phyloP scores from a whole-genome alignment of 2,888 invertebrate genomes.

The Sphinx pinastri region DNA sequence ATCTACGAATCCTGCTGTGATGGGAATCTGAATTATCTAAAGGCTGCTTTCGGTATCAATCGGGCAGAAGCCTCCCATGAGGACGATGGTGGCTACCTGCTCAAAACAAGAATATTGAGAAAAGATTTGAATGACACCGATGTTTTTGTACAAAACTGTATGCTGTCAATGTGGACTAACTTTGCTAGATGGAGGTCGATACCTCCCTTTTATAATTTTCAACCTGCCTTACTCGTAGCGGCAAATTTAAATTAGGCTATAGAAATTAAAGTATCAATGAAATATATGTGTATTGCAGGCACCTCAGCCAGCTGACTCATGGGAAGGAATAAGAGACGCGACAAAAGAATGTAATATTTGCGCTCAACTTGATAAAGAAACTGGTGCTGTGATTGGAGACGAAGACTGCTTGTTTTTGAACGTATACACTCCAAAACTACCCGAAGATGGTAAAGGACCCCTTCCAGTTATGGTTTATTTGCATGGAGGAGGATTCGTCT shows the following conservation, averaged over 20 bases:
- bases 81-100: conserved; percentile 85
- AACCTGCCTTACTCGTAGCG: too few species aligned
- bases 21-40: conserved; percentile 80
- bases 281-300: conserved; percentile 51
- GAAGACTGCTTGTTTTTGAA: conserved; percentile 88
- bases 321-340: conserved; percentile 86
- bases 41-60: conserved; percentile 67
- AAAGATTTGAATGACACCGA: conserved; percentile 56
- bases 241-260: too few species aligned
- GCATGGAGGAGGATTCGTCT: conserved; percentile 77
- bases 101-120: conserved; percentile 61
- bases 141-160: conserved; percentile 63
- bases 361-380: conserved; percentile 84
- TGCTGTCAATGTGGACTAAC: conserved; percentile 85
- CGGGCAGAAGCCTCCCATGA: conserved; percentile 83
- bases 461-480: conserved; percentile 77
- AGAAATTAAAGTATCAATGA: too few species aligned
- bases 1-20: conserved; percentile 84
- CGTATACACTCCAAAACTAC: conserved; percentile 85
- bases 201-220: too few species aligned
- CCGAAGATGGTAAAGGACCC: conserved; percentile 38
- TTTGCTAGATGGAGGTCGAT: conserved; percentile 86
- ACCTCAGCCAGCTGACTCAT: conserved; percentile 69
- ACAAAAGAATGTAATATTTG: conserved; percentile 85
- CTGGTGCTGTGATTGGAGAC: conserved; percentile 78